These are phyloP conservation scores for Apteryx mantelli DNA, from an alignment of 2,113 vertebrate species.

Conservation along the genomic window DNA sequence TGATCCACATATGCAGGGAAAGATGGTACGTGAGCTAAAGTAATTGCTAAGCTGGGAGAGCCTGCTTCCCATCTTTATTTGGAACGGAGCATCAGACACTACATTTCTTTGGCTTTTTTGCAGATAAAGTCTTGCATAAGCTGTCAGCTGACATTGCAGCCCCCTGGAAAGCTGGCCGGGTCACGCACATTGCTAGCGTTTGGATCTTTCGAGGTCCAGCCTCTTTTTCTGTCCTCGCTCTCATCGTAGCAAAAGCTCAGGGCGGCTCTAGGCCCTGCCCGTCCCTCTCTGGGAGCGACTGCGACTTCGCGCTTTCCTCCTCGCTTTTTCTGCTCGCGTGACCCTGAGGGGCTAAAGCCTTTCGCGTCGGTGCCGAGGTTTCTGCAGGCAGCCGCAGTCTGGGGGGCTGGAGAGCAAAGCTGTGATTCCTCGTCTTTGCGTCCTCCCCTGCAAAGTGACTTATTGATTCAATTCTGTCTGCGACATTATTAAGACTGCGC, in stretches of 20 bases:
- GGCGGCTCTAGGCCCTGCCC: background rate
- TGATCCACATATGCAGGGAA: background rate
- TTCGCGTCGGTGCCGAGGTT: background rate
- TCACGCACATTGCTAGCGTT: background rate
- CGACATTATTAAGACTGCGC: accelerated
- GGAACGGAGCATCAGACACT: background rate
- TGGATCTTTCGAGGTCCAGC: background rate
- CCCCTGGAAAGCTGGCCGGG: background rate
- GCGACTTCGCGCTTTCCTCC: background rate
- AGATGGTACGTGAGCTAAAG: background rate
- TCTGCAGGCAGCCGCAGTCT: background rate
- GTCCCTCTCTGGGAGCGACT: background rate
- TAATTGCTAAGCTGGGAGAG: background rate
- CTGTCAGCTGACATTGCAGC: conserved; percentile 18
- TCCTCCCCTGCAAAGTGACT: background rate
- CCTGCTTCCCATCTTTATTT: conserved; percentile 14
- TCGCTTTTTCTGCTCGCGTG: background rate
- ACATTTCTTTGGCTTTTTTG: background rate
- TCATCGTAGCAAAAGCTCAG: background rate
- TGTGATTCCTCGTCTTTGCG: background rate
- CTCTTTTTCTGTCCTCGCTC: background rate
- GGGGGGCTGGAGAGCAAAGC: background rate
- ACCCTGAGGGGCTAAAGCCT: background rate
- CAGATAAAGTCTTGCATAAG: conserved; percentile 46
- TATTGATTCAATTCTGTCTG: background rate